These are phyloP conservation scores for Thymallus thymallus DNA, from an alignment of 2,113 vertebrate genomes.

Conservation along the genomic window DNA sequence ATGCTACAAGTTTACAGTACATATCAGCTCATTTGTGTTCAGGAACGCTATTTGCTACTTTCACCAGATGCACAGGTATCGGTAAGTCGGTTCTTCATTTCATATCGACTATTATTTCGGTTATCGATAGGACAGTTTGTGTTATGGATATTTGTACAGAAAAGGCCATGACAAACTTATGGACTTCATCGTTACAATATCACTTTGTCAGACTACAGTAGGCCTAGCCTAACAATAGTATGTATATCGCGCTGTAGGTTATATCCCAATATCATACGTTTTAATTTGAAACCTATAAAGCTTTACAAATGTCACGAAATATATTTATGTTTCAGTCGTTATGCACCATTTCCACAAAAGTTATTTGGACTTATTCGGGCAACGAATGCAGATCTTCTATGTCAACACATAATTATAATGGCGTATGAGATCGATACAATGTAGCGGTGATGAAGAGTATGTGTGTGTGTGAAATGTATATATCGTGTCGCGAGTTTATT, in stretches of 20 bases:
- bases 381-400: neutral
- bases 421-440: neutral
- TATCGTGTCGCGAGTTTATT: neutral
- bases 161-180: neutral
- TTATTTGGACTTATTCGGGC: neutral
- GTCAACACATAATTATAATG: neutral
- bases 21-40: neutral
- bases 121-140: neutral
- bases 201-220: neutral
- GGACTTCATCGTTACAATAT: neutral
- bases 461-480: neutral
- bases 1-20: constrained; percentile 37
- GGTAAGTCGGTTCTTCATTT: constrained; percentile 43
- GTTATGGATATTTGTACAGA: neutral
- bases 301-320: neutral
- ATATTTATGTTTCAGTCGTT: neutral
- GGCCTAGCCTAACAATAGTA: too few relatives aligned
- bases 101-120: neutral
- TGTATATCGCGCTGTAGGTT: neutral
- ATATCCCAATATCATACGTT: neutral
- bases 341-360: neutral
- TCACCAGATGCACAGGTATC: constrained; percentile 32
- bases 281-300: neutral
- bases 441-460: too few relatives aligned
- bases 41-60: neutral